Evolutionary conservation across 2,888 invertebrate genomes (phyloP).

Genomic region (Entomobrya multifasciata): DNA sequence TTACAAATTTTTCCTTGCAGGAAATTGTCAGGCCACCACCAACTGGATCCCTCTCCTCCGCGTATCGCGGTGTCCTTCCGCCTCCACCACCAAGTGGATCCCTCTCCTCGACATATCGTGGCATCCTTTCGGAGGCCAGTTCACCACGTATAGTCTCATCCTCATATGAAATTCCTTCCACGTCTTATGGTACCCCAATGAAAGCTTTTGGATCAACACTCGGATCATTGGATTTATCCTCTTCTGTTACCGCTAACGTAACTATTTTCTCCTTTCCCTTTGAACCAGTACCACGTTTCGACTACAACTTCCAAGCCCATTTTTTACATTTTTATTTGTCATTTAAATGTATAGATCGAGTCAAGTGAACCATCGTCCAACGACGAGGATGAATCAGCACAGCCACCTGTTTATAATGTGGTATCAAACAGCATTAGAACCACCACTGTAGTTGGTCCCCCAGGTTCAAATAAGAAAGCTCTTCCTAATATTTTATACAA

Average conservation of each 20-base stretch:
- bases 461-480: slow-evolving; percentile 17
- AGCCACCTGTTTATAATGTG: slow-evolving; percentile 18
- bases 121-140: slow-evolving; percentile 50
- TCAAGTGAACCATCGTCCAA: too few species aligned
- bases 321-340: too few species aligned
- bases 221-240: slow-evolving; percentile 53
- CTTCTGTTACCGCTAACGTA: slow-evolving; percentile 39
- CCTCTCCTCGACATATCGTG: slow-evolving; percentile 50
- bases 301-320: too few species aligned
- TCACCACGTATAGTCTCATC: slow-evolving; percentile 48
- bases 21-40: slow-evolving; percentile 80
- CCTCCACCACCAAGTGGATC: too few species aligned
- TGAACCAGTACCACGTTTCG: not conserved
- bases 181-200: slow-evolving; percentile 72
- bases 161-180: slow-evolving; percentile 60
- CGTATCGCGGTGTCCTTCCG: too few species aligned
- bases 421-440: too few species aligned
- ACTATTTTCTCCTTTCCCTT: not conserved
- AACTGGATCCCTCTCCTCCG: too few species aligned
- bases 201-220: slow-evolving; percentile 53
- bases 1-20: too few species aligned
- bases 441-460: not conserved
- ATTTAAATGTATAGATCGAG: too few species aligned
- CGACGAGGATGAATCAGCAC: too few species aligned
- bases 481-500: slow-evolving; percentile 78